Percentiles rank a stretch among this genome's conserved stretches.
Evolutionary conservation across 2,888 invertebrate genomes (phyloP).

Genomic region (Cantharis nigra): DNA sequence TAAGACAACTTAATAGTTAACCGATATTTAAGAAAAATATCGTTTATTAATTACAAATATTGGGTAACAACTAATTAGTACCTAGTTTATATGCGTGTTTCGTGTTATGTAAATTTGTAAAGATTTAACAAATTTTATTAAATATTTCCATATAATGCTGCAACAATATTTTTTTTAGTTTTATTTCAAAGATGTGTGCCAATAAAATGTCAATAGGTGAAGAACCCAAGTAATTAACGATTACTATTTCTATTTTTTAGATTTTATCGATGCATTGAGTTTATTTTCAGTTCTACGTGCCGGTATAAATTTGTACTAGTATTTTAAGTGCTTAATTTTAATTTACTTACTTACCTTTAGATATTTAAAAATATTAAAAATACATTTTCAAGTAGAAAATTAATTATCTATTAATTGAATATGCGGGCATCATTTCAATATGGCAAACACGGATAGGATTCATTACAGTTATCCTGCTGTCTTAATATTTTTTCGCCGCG

Average conservation of each 20-base stretch:
- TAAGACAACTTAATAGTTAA: not conserved
- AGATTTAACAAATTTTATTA: not conserved
- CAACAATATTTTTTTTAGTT: not conserved
- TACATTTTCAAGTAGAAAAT: not conserved
- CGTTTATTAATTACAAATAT: not conserved
- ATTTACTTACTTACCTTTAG: not conserved
- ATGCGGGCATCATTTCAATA: too few relatives aligned
- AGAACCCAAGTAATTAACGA: constrained; percentile 22
- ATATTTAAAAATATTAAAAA: not conserved
- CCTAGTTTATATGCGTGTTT: not conserved
- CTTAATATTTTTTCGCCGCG: too few relatives aligned
- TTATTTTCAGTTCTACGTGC: constrained; percentile 3
- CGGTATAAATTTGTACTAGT: not conserved
- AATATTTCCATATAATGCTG: not conserved
- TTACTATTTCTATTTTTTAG: constrained; percentile 35
- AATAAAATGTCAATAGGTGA: constrained; percentile 35
- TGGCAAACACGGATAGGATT: too few relatives aligned
- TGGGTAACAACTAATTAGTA: not conserved
- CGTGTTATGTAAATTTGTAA: not conserved
- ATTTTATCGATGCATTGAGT: constrained; percentile 28
- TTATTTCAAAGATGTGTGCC: constrained; percentile 22
- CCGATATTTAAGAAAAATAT: not conserved
- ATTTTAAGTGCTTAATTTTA: not conserved
- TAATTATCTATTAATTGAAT: not conserved
- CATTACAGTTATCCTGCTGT: too few relatives aligned